Percentiles rank a stretch among this genome's conserved stretches.
Evolutionary conservation across 2,113 vertebrate species (phyloP).

Genomic region (Bambusicola thoracicus): DNA sequence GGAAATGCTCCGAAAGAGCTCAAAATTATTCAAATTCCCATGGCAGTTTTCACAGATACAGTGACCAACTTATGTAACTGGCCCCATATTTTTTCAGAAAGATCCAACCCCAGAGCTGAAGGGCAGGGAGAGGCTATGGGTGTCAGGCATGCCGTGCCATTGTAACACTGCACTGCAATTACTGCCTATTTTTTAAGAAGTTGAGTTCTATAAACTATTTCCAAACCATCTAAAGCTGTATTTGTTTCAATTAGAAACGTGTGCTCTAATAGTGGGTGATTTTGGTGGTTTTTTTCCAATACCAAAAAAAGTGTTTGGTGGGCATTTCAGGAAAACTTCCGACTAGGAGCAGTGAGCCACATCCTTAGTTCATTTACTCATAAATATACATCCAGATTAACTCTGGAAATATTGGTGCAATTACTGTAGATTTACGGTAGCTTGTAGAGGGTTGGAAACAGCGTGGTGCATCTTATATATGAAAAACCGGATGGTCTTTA

Average conservation of each 20-base stretch:
- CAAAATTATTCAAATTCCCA: background rate
- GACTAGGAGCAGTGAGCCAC: background rate
- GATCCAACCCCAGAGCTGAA: background rate
- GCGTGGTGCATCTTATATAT: accelerated
- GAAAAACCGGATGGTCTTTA: accelerated
- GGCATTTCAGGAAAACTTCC: background rate
- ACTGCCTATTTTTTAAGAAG: accelerated
- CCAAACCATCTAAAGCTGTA: background rate
- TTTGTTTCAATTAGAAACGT: background rate
- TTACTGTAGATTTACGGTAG: background rate
- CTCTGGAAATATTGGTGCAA: background rate
- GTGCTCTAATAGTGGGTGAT: background rate
- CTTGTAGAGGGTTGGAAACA: background rate
- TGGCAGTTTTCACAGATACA: background rate
- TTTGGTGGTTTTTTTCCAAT: background rate
- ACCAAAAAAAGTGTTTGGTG: background rate
- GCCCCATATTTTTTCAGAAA: background rate
- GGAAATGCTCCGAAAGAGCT: background rate
- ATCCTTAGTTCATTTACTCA: background rate
- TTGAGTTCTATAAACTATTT: background rate
- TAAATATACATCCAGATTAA: background rate
- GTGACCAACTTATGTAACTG: background rate
- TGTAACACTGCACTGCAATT: background rate
- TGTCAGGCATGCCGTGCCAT: background rate
- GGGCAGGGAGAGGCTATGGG: background rate